Percentiles rank a stretch among this genome's conserved stretches.
Evolutionary conservation across 1,140 invertebrate genomes (phyloP).

Genomic region (Zophobas morio): DNA sequence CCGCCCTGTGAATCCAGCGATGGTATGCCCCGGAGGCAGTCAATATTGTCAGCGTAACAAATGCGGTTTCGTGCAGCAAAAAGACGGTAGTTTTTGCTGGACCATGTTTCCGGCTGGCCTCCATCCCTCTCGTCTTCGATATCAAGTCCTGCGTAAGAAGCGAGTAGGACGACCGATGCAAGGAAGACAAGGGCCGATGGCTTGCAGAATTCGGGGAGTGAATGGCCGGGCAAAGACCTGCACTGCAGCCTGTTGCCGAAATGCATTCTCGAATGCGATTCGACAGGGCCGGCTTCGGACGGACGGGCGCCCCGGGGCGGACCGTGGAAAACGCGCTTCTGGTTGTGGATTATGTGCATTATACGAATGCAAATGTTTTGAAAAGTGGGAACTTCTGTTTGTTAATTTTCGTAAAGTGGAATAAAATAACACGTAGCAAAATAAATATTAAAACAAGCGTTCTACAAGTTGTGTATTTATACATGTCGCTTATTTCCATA

Average conservation of each 20-base stretch:
- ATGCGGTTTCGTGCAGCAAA: slow-evolving; percentile 24
- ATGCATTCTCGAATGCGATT: slow-evolving; percentile 53
- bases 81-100: slow-evolving; percentile 53
- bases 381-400: too few relatives aligned
- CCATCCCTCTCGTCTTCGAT: slow-evolving; percentile 43
- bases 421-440: too few relatives aligned
- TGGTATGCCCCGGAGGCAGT: background rate
- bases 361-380: too few relatives aligned
- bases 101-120: slow-evolving; percentile 59
- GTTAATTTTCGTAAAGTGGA: too few relatives aligned
- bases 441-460: too few relatives aligned
- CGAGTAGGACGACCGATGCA: slow-evolving; percentile 44
- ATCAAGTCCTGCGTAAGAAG: slow-evolving; percentile 1
- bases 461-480: too few relatives aligned
- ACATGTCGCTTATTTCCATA: too few relatives aligned
- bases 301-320: too few relatives aligned
- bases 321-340: too few relatives aligned
- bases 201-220: slow-evolving; percentile 59
- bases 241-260: slow-evolving; percentile 47
- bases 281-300: too few relatives aligned
- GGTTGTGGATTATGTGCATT: too few relatives aligned
- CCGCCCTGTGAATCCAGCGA: background rate
- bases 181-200: slow-evolving; percentile 52
- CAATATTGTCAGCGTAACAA: slow-evolving; percentile 33
- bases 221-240: slow-evolving; percentile 62